Evolutionary conservation across 2,888 invertebrate species (phyloP).

Genomic region (Exocentrus adspersus): DNA sequence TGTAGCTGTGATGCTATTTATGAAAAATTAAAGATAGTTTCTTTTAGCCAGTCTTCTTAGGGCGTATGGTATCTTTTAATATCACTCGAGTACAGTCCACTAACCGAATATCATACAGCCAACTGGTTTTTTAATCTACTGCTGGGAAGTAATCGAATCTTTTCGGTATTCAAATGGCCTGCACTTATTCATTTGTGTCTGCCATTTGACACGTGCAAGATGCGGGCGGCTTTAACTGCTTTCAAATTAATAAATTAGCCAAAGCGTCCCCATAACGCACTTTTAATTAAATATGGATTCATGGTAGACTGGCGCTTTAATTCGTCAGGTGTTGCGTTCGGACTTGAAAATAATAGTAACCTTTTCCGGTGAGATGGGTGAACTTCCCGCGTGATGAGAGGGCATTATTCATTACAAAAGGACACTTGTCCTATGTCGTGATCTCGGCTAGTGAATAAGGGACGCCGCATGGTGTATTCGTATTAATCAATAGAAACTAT

Average conservation of each 20-base stretch:
- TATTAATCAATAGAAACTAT: constrained; percentile 58
- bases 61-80: too few species aligned
- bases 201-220: constrained; percentile 27
- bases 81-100: too few species aligned
- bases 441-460: constrained; percentile 54
- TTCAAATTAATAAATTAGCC: constrained; percentile 25
- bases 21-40: too few species aligned
- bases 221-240: constrained; percentile 15
- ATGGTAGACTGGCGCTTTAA: constrained; percentile 51
- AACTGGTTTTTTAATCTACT: constrained; percentile 34
- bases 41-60: too few species aligned
- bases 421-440: constrained; percentile 58
- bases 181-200: constrained; percentile 23
- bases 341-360: constrained; percentile 56
- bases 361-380: constrained; percentile 56
- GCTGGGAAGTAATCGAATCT: constrained; percentile 27
- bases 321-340: constrained; percentile 61
- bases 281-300: constrained; percentile 50
- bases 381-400: constrained; percentile 56
- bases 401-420: constrained; percentile 53
- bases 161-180: constrained; percentile 31
- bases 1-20: too few species aligned
- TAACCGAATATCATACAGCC: constrained; percentile 36
- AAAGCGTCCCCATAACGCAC: constrained; percentile 26
- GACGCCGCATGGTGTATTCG: constrained; percentile 57